phyloP scores from a whole-genome alignment of 2,797 vertebrate genomes.

The Prionace glauca region DNA sequence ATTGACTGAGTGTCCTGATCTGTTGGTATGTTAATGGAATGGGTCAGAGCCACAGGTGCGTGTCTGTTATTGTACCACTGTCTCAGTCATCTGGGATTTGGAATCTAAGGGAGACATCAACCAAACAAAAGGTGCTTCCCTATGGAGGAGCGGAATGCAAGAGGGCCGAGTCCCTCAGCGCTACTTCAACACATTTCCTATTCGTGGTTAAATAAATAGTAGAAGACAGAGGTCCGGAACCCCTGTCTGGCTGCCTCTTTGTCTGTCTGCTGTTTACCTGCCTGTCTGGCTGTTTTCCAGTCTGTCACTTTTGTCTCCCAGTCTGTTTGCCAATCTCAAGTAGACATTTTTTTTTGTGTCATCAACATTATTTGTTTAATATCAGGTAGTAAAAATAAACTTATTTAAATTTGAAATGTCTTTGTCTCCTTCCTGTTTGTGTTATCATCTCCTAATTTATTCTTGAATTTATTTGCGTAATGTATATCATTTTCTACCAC shows the following conservation, averaged over 20 bases:
- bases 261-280: not conserved
- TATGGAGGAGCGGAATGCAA: not conserved
- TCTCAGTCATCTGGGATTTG: not conserved
- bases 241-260: not conserved
- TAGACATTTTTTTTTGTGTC: not conserved
- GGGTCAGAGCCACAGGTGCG: not conserved
- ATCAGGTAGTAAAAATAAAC: constrained; percentile 7
- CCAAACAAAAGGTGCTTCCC: not conserved
- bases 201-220: not conserved
- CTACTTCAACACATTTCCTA: not conserved
- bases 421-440: not conserved
- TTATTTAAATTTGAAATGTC: constrained; percentile 5
- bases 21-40: not conserved
- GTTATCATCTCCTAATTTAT: constrained; percentile 19
- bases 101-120: not conserved
- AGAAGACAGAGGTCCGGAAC: not conserved
- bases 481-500: constrained; percentile 4
- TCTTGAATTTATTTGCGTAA: constrained; percentile 23
- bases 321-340: not conserved
- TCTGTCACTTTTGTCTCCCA: not conserved
- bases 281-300: not conserved
- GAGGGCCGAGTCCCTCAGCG: not conserved
- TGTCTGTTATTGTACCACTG: not conserved
- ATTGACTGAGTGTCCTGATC: not conserved
- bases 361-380: not conserved